Percentiles rank a stretch among this genome's conserved stretches.
Conservation (phyloP, 2,888 invertebrate species). For the Dichetophora obliterata region DNA sequence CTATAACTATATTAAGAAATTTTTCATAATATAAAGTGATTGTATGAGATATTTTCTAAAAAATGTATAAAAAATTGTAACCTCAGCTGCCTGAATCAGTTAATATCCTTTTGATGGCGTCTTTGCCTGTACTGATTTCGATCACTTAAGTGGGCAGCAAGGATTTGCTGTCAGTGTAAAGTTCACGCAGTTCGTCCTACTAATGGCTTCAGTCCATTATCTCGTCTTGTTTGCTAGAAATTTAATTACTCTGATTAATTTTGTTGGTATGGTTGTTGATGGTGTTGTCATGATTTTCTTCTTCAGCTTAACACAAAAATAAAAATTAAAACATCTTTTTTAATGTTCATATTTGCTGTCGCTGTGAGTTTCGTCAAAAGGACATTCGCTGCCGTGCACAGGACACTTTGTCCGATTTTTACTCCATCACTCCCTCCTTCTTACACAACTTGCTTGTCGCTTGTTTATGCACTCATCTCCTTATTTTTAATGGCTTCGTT, state of each 20-base stretch:
- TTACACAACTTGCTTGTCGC: constrained; percentile 11
- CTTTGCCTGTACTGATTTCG: no score
- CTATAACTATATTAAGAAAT: no score
- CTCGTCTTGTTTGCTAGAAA: constrained; percentile 69
- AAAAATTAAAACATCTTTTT: constrained; percentile 53
- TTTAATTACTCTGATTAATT: constrained; percentile 69
- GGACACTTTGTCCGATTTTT: constrained; percentile 46
- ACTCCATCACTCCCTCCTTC: constrained; percentile 26
- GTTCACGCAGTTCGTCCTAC: constrained; percentile 44
- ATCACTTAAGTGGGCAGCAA: neutral
- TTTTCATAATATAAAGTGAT: no score
- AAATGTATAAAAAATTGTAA: no score
- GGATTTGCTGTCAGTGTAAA: constrained; percentile 7
- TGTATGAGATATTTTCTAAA: no score
- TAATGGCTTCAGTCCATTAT: constrained; percentile 69
- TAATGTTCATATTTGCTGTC: constrained; percentile 49
- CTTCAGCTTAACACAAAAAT: constrained; percentile 47
- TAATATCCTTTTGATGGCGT: no score
- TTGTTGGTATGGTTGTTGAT: constrained; percentile 45
- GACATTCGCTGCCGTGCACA: constrained; percentile 42
- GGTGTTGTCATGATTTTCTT: constrained; percentile 49
- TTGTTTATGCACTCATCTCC: constrained; percentile 45
- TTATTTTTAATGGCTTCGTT: neutral
- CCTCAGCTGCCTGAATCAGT: no score
- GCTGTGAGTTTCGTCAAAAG: constrained; percentile 56